These are phyloP conservation scores for Heliconius sara DNA, from an alignment of 2,888 invertebrate genomes.

Conservation along the genomic window DNA sequence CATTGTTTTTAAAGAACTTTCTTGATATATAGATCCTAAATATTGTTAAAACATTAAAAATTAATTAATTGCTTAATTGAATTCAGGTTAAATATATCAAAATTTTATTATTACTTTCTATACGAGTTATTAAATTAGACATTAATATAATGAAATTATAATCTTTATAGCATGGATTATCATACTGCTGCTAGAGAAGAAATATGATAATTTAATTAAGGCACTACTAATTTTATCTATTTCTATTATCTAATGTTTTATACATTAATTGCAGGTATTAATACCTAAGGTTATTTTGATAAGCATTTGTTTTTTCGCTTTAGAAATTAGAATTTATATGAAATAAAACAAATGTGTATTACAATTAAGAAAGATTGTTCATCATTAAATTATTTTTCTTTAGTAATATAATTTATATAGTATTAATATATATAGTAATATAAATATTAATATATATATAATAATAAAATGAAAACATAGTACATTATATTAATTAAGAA, in stretches of 20 bases:
- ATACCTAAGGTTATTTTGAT: not conserved
- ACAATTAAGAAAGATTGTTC: not conserved
- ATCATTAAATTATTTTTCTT: not conserved
- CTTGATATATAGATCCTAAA: not conserved
- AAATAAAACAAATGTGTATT: not conserved
- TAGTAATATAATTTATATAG: not conserved
- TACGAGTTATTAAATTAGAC: not conserved
- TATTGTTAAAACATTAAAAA: not conserved
- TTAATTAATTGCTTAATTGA: not conserved
- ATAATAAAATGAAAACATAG: not conserved
- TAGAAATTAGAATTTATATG: not conserved
- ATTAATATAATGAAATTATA: not conserved
- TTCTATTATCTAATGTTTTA: not conserved
- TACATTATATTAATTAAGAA: not conserved
- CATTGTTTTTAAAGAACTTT: no score
- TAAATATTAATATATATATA: not conserved
- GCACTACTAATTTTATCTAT: not conserved
- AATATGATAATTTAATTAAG: conserved; percentile 6
- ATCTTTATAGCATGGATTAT: not conserved
- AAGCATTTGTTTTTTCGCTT: not conserved
- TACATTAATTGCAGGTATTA: not conserved
- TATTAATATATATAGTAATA: not conserved
- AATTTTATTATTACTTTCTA: no score
- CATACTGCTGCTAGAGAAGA: not conserved
- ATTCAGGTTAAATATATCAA: not conserved